These are phyloP conservation scores for Parauchenoglanis ngamensis DNA, from an alignment of 2,797 vertebrate genomes.

Conservation along the genomic window DNA sequence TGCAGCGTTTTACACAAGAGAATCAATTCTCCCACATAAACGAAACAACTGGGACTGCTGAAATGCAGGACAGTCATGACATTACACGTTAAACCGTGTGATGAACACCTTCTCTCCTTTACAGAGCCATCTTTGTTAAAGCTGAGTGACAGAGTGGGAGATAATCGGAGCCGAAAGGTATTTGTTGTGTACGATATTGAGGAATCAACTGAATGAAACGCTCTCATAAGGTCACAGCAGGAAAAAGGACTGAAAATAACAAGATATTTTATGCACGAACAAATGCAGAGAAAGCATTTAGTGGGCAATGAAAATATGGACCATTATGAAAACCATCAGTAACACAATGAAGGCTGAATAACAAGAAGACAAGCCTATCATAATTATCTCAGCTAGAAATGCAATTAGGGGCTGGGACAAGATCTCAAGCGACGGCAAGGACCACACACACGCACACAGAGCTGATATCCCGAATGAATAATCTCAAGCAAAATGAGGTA, in stretches of 20 bases:
- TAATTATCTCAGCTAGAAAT: slow-evolving; percentile 58
- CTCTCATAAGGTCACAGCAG: neutral
- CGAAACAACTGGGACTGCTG: neutral
- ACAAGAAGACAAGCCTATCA: slow-evolving; percentile 56
- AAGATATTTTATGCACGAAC: neutral
- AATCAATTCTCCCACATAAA: too few relatives aligned
- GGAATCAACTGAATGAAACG: neutral
- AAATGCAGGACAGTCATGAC: slow-evolving; percentile 15
- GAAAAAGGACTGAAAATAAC: slow-evolving; percentile 20
- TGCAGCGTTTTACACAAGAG: neutral
- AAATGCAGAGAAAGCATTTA: neutral
- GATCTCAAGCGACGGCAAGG: slow-evolving; percentile 27
- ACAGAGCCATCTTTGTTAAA: neutral
- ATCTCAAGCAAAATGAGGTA: neutral
- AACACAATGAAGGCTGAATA: slow-evolving; percentile 40
- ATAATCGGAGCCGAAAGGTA: neutral
- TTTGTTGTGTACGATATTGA: neutral
- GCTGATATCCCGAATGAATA: slow-evolving; percentile 1
- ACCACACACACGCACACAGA: neutral
- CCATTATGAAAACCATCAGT: slow-evolving; percentile 5
- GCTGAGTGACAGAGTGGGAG: neutral
- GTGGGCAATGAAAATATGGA: slow-evolving; percentile 22
- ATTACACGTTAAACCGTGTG: neutral
- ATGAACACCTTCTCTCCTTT: neutral
- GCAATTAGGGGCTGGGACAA: slow-evolving; percentile 57